phyloP scores from a whole-genome alignment of 2,888 invertebrate species.

The Eupithecia vulgata region DNA sequence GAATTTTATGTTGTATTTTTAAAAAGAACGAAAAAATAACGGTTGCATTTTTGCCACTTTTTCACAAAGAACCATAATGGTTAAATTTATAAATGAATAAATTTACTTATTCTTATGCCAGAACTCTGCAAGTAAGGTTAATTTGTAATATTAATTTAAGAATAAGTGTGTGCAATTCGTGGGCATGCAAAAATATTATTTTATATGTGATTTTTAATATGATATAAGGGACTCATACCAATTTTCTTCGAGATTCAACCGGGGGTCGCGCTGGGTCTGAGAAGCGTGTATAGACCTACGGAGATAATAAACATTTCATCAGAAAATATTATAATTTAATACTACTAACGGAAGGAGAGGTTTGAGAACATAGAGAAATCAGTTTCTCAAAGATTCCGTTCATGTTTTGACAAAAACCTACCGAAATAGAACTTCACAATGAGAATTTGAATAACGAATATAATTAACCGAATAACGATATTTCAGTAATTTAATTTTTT shows the following conservation, averaged over 20 bases:
- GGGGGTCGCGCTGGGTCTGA: constrained; percentile 33
- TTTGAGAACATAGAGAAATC: not conserved
- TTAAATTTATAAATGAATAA: no score
- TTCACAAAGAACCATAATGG: no score
- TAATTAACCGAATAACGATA: no score
- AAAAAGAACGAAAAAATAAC: not conserved
- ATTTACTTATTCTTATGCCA: no score
- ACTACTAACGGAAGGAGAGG: not conserved
- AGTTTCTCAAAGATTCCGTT: not conserved
- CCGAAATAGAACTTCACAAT: not conserved
- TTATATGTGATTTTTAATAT: constrained; percentile 15
- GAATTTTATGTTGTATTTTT: not conserved
- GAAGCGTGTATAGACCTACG: constrained; percentile 36
- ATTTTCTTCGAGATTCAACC: constrained; percentile 38
- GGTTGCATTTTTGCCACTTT: not conserved
- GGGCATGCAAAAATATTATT: constrained; percentile 10
- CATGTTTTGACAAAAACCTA: not conserved
- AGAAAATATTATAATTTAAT: not conserved
- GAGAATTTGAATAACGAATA: no score
- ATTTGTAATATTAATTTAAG: not conserved
- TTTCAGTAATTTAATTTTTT: no score
- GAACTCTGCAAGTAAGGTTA: not conserved
- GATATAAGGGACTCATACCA: constrained; percentile 29
- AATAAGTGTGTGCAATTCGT: not conserved
- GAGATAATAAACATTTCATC: constrained; percentile 20